Evolutionary conservation across 2,113 vertebrate species (phyloP).

Genomic region (Zosterops japonicus): DNA sequence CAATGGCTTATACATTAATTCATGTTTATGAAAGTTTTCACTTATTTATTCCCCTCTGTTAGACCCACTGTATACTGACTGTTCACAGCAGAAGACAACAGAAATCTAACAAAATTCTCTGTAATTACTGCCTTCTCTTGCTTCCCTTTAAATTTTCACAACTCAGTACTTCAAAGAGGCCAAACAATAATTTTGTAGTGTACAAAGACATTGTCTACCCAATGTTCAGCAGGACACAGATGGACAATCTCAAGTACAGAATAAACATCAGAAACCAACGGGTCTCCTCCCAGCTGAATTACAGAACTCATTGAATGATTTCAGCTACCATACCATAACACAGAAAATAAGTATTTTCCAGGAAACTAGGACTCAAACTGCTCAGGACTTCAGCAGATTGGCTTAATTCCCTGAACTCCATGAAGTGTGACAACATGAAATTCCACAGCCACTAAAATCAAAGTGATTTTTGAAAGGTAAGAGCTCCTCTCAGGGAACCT

Average conservation of each 20-base stretch:
- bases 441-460: neutral
- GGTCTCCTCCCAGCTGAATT: neutral
- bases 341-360: neutral
- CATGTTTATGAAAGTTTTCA: neutral
- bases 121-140: neutral
- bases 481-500: neutral
- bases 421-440: neutral
- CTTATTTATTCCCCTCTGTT: neutral
- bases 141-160: neutral
- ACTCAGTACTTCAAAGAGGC: neutral
- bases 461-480: neutral
- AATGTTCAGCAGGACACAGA: neutral
- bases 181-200: neutral
- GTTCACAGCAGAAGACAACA: neutral
- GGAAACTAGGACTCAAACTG: neutral
- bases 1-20: neutral
- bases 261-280: neutral
- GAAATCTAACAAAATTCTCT: neutral
- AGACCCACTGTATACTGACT: neutral
- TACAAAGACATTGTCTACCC: neutral
- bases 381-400: neutral
- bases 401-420: neutral
- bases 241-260: fast-evolving
- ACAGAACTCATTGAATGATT: neutral
- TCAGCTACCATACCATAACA: neutral